Conservation (phyloP, 2,113 vertebrate species). For the Periophthalmodon schlosseri region DNA sequence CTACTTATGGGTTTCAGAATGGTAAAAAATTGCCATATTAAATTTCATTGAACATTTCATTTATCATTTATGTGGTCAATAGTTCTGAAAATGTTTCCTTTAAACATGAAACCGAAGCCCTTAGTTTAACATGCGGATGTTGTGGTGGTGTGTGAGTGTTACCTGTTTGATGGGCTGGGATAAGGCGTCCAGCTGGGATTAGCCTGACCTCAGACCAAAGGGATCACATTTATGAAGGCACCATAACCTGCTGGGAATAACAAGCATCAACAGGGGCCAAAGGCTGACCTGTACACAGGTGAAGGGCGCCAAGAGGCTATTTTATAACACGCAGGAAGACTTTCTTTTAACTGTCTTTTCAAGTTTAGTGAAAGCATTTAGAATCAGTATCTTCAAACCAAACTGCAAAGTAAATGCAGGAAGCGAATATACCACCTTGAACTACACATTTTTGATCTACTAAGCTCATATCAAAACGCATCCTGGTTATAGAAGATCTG, state of each 20-base stretch:
- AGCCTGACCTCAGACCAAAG: constrained; percentile 39
- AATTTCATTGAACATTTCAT: too few relatives aligned
- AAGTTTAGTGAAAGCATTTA: constrained; percentile 14
- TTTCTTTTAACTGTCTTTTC: constrained; percentile 2
- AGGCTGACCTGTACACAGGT: not conserved
- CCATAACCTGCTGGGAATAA: constrained; percentile 46
- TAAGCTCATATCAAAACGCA: constrained; percentile 20
- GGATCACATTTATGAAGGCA: constrained; percentile 37
- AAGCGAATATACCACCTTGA: constrained; percentile 14
- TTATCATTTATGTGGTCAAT: too few relatives aligned
- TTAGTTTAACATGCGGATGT: not conserved
- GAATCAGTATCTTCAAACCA: constrained; percentile 13
- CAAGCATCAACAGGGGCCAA: constrained; percentile 27
- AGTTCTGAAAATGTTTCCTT: too few relatives aligned
- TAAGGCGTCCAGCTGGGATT: constrained; percentile 50
- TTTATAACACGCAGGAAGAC: not conserved
- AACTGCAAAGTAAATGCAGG: constrained; percentile 27
- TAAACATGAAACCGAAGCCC: too few relatives aligned
- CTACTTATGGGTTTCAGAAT: too few relatives aligned
- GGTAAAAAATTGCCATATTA: too few relatives aligned
- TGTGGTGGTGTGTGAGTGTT: constrained; percentile 5
- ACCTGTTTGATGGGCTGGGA: constrained; percentile 36
- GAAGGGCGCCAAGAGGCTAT: not conserved
- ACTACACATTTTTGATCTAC: constrained; percentile 30
- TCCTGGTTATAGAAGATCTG: constrained; percentile 8